Evolutionary conservation across 2,797 vertebrate species (phyloP).

Genomic region (Halcyon leucocephala): DNA sequence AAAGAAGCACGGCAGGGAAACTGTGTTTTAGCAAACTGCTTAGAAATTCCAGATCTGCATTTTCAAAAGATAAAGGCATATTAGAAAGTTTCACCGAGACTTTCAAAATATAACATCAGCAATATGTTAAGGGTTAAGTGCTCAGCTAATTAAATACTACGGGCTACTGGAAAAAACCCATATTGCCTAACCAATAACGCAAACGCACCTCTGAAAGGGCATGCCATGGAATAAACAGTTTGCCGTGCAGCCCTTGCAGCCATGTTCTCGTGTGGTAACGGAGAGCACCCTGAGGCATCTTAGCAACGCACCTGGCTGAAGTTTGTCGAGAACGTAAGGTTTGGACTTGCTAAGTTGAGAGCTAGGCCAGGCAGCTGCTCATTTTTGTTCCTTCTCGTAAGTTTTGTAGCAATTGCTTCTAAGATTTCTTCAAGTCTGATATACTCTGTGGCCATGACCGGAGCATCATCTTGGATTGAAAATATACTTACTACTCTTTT

Average conservation of each 20-base stretch:
- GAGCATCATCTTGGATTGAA: not conserved
- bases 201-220: not conserved
- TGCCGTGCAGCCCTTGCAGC: not conserved
- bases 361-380: not conserved
- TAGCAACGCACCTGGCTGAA: not conserved
- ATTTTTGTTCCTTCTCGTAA: not conserved
- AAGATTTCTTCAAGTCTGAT: not conserved
- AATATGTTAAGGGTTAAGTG: not conserved
- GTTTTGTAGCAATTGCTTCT: not conserved
- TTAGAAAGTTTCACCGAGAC: not conserved
- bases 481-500: not conserved
- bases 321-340: not conserved
- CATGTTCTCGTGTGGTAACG: not conserved
- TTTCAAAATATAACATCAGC: not conserved
- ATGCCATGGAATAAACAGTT: not conserved
- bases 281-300: not conserved
- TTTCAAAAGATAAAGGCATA: not conserved
- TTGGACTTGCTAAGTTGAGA: conserved; percentile 25
- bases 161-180: not conserved
- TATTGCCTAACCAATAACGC: not conserved
- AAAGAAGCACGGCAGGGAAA: not conserved
- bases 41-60: not conserved
- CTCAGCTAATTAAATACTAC: not conserved
- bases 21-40: not conserved
- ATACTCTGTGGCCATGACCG: not conserved